These are phyloP conservation scores for Musca vetustissima DNA, from an alignment of 1,140 invertebrate species.

Conservation along the genomic window DNA sequence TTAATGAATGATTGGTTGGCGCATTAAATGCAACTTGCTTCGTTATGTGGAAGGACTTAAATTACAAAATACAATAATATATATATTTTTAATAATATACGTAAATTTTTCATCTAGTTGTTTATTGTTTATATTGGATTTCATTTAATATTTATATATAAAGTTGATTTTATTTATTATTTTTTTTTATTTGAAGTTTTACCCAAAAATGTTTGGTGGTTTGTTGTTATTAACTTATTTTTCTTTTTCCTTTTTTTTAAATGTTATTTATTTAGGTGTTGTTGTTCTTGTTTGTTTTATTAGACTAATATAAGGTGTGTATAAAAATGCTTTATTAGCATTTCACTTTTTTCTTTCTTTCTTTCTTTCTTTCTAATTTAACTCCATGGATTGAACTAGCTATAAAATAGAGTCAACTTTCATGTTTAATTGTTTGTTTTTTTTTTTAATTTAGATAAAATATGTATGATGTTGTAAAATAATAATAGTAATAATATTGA, in stretches of 20 bases:
- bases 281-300: constrained; percentile 10
- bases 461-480: neutral
- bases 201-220: too few species aligned
- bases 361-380: neutral
- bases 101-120: too few species aligned
- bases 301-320: neutral
- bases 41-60: constrained; percentile 24
- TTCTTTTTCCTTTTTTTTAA: constrained; percentile 1
- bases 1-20: constrained; percentile 11
- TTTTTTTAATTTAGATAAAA: too few species aligned
- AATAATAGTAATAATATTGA: constrained; percentile 11
- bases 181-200: too few species aligned
- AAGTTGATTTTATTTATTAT: too few species aligned
- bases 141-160: too few species aligned
- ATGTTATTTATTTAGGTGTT: neutral
- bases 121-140: too few species aligned
- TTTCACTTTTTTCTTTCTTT: too few species aligned
- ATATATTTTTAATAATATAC: too few species aligned
- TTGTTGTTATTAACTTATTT: neutral
- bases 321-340: neutral
- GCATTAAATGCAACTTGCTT: constrained; percentile 25
- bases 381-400: neutral
- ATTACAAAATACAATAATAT: constrained; percentile 16
- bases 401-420: too few species aligned
- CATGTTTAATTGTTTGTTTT: too few species aligned